Percentiles rank a stretch among this genome's conserved stretches.
These are phyloP conservation scores for Bujurquina vittata DNA, from an alignment of 2,113 vertebrate genomes.

Conservation along the genomic window DNA sequence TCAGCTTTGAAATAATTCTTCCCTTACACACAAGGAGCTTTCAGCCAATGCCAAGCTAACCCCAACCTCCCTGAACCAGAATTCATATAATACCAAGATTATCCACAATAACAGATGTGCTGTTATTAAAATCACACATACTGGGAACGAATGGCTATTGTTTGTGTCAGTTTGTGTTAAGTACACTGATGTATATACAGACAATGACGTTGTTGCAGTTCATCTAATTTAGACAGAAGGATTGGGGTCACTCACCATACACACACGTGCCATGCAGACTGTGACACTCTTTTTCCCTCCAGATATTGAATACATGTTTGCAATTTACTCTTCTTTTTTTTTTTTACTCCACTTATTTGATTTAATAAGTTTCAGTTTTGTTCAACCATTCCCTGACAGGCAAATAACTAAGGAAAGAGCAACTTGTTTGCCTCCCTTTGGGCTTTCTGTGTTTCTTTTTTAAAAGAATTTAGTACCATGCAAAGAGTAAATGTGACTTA, in stretches of 20 bases:
- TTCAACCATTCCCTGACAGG: not conserved
- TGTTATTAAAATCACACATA: conserved; percentile 49
- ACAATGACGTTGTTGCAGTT: conserved; percentile 9
- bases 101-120: conserved; percentile 61
- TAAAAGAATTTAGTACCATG: conserved; percentile 13
- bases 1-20: conserved; percentile 64
- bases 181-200: not conserved
- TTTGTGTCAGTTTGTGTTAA: conserved; percentile 11
- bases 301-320: not conserved
- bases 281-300: not conserved
- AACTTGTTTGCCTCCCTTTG: not conserved
- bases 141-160: not conserved
- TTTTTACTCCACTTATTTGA: not conserved
- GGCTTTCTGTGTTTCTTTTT: conserved; percentile 1
- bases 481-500: conserved; percentile 20
- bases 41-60: conserved; percentile 62
- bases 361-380: conserved; percentile 8
- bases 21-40: conserved; percentile 64
- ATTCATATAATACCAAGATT: conserved; percentile 49
- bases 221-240: conserved; percentile 35
- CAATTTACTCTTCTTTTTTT: conserved; percentile 25
- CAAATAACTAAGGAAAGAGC: not conserved
- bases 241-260: conserved; percentile 37
- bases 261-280: conserved; percentile 10
- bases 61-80: conserved; percentile 44